Conservation (phyloP, 2,113 vertebrate species). For the Clupea harengus region DNA sequence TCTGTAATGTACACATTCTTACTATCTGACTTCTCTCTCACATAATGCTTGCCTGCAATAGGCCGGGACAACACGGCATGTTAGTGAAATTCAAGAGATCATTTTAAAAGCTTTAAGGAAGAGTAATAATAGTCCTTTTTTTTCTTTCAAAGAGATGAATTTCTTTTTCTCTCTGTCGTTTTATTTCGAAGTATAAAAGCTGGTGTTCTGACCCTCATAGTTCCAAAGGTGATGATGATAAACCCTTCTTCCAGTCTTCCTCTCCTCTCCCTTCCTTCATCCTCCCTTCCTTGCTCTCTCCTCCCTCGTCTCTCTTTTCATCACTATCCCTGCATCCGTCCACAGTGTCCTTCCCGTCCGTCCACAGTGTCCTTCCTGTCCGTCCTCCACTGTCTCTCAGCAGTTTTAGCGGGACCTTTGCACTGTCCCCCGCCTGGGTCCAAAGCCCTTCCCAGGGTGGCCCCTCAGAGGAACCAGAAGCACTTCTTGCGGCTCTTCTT, state of each 20-base stretch:
- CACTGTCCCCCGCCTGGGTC: too few relatives aligned
- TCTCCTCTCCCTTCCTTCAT: neutral
- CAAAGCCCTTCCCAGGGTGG: too few relatives aligned
- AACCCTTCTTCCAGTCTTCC: slow-evolving; percentile 19
- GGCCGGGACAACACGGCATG: slow-evolving; percentile 10
- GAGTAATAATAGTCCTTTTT: slow-evolving; percentile 60
- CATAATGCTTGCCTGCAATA: slow-evolving; percentile 22
- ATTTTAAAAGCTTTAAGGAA: slow-evolving; percentile 67
- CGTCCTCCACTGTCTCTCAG: neutral
- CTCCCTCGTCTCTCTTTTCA: neutral
- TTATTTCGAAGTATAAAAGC: slow-evolving; percentile 47
- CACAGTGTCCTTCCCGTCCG: neutral
- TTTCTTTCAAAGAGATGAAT: slow-evolving; percentile 62
- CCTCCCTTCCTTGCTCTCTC: neutral
- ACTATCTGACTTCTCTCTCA: slow-evolving; percentile 36
- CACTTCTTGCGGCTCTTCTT: slow-evolving; percentile 75
- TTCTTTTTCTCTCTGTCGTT: neutral
- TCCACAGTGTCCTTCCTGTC: neutral
- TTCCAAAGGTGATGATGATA: slow-evolving; percentile 31
- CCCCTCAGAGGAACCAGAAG: slow-evolving; percentile 75
- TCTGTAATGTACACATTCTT: slow-evolving; percentile 50
- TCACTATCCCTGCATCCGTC: neutral
- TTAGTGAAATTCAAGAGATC: slow-evolving; percentile 38
- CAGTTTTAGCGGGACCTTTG: too few relatives aligned
- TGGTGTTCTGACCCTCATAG: slow-evolving; percentile 51